Conservation (phyloP, 2,797 vertebrate genomes). For the Acanthiza pusilla region DNA sequence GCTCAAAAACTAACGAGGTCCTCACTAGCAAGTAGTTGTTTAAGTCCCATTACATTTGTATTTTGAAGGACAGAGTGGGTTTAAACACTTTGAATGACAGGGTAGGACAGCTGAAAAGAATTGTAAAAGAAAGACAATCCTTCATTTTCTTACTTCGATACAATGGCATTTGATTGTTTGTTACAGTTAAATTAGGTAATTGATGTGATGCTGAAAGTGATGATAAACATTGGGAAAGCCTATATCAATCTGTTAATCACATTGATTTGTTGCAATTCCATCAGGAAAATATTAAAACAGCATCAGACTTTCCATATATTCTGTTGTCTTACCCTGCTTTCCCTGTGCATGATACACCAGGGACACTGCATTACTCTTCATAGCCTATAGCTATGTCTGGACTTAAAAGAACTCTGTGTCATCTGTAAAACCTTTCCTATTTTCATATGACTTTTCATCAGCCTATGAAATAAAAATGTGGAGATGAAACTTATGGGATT, state of each 20-base stretch:
- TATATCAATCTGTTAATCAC: neutral
- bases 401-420: neutral
- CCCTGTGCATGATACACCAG: neutral
- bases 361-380: neutral
- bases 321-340: neutral
- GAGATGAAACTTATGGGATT: neutral
- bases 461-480: neutral
- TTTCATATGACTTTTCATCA: neutral
- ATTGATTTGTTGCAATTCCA: neutral
- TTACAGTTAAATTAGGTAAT: constrained; percentile 9
- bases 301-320: neutral
- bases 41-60: neutral
- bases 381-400: neutral
- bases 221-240: neutral
- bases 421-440: neutral
- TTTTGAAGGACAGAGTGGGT: neutral
- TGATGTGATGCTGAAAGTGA: neutral
- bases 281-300: constrained; percentile 14
- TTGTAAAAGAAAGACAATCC: neutral
- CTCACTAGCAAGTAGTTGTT: neutral
- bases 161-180: neutral
- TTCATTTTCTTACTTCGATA: neutral
- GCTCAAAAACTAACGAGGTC: neutral
- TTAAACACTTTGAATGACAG: neutral
- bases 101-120: neutral